Base-by-base conservation (phyloP, 2,888 invertebrate species). In the Aethes cnicana region DNA sequence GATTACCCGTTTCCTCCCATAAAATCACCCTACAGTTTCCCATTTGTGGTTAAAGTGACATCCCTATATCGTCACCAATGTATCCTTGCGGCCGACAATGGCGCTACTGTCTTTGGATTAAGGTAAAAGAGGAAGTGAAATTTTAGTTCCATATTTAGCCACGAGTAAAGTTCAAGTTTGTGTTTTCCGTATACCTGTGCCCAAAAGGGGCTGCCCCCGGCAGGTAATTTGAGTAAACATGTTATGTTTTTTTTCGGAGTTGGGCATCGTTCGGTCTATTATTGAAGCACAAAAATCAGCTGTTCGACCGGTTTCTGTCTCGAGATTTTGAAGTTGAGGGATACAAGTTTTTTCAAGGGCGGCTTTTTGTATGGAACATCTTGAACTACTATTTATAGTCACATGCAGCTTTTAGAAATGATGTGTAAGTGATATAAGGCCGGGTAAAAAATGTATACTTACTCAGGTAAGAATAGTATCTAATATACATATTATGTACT, bases 271-370 rank as follows among this genome's bases (percentile, higher is more conserved):
- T 42, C 42, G 42, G 43, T 25, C 23, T 42, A 43, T 43, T 36
- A 49, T 50, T 36, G 18, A 44, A 44, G 43, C 28, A 41, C 26
- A 33, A 41, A 25, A 42, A 52, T 52, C 52, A 52, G 52, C 52
- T 52, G 52, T 52, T 52, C 20, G 26, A 52, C 52, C 52, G 37
- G 44, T 52, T 52, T 52, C 41, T 48, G 41, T 43, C 50, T 42
- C 17, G 23, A 43, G 43, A 43, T 28, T 36, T 43, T 14, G 20
- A 23, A 11, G 21, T 9, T n/a, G 23, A 9, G 23, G 36, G 21
- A 12, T 21, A 8, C 12, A 11, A 16, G 11, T n/a, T 33, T 18
- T 18, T 35, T 18, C 18, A 25, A 2, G 7, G 21, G 14, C 8
- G 5, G 8, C 0, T 33, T 33, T 33, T 33, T 2, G 6, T 30